Conservation (phyloP, 2,113 vertebrate genomes). For the Corythornis madagascariensis region DNA sequence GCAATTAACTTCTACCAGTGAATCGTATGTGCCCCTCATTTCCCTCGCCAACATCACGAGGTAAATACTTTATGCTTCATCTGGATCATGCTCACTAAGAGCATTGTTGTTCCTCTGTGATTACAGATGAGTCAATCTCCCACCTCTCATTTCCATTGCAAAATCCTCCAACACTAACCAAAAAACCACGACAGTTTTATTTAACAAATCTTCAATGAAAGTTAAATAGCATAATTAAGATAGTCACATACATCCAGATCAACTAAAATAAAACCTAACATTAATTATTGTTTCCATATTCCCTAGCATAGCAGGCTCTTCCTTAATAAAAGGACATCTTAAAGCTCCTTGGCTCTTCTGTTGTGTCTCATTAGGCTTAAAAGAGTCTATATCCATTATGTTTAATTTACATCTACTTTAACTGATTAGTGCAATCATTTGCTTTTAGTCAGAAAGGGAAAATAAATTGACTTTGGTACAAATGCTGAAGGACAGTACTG, state of each 20-base stretch:
- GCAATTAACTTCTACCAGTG: neutral
- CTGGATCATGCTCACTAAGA: neutral
- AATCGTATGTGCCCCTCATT: neutral
- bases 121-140: neutral
- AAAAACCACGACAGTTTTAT: rapidly evolving
- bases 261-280: neutral
- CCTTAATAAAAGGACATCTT: neutral
- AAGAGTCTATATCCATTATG: neutral
- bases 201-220: neutral
- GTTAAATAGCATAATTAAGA: neutral
- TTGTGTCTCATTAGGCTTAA: neutral
- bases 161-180: neutral
- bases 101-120: neutral
- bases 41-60: neutral
- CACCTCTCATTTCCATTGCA: neutral
- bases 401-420: neutral
- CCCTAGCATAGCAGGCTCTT: neutral
- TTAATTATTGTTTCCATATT: neutral
- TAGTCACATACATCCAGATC: neutral
- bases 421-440: neutral
- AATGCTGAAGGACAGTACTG: neutral
- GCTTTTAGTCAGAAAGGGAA: neutral
- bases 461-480: neutral
- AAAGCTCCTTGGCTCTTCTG: neutral
- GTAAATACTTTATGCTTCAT: rapidly evolving